Evolutionary conservation across 2,113 vertebrate genomes (phyloP).

Genomic region (Axis porcinus): DNA sequence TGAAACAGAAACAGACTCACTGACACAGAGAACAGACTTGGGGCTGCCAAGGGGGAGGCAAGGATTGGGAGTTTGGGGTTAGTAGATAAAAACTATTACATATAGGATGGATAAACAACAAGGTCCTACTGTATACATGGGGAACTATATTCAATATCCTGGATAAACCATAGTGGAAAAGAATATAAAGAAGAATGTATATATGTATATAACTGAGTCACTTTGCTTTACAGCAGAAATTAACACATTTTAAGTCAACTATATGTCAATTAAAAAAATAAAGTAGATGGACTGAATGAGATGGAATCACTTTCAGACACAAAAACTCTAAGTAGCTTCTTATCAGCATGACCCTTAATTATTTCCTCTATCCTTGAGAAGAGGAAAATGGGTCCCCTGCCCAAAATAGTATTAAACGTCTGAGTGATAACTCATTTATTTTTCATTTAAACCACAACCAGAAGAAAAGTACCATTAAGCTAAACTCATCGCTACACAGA

Average conservation of each 20-base stretch:
- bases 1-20: background rate
- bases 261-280: background rate
- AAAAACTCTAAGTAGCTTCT: conserved; percentile 35
- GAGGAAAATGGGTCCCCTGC: background rate
- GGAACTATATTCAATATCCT: background rate
- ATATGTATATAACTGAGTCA: background rate
- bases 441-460: background rate
- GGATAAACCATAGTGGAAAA: background rate
- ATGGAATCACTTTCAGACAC: background rate
- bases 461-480: background rate
- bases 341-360: conserved; percentile 19
- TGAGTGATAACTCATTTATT: background rate
- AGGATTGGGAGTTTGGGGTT: background rate
- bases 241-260: background rate
- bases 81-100: background rate
- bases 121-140: background rate
- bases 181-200: background rate
- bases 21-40: background rate
- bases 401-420: background rate
- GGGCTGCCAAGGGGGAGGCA: background rate
- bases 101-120: background rate
- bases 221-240: background rate
- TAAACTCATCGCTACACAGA: background rate
- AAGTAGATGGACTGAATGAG: background rate
- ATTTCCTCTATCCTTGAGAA: conserved; percentile 7